Conservation (phyloP, 2,113 vertebrate genomes). For the Mustela lutreola region DNA sequence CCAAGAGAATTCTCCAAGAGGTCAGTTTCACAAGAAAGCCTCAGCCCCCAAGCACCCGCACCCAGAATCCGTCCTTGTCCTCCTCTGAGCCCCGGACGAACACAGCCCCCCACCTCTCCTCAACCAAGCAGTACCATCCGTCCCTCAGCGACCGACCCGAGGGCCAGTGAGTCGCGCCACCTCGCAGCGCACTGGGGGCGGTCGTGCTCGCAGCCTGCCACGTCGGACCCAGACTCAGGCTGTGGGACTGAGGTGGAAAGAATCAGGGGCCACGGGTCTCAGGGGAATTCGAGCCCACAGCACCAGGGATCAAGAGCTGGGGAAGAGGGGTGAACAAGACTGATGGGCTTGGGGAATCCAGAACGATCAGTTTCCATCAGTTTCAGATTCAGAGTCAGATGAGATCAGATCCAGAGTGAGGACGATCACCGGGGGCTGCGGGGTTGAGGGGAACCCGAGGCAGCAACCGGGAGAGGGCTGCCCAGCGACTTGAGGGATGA, state of each 20-base stretch:
- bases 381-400: neutral
- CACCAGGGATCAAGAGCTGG: neutral
- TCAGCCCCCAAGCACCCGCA: neutral
- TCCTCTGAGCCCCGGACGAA: neutral
- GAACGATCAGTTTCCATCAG: neutral
- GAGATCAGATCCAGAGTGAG: neutral
- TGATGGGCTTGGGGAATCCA: neutral
- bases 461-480: neutral
- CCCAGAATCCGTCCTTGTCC: neutral
- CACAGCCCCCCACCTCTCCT: neutral
- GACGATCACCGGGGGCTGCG: neutral
- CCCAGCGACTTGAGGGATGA: neutral
- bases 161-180: neutral
- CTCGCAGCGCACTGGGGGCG: neutral
- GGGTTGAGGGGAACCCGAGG: neutral
- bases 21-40: neutral
- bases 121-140: rapidly evolving
- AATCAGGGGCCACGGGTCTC: neutral
- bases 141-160: neutral
- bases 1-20: neutral
- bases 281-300: neutral
- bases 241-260: neutral
- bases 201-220: neutral
- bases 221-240: slow-evolving; percentile 40
- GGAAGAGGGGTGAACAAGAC: neutral